A percentile compares a stretch with the other conserved stretches of the same genome.
Conservation (phyloP, 2,888 invertebrate genomes). For the Teinopalpus imperialis region DNA sequence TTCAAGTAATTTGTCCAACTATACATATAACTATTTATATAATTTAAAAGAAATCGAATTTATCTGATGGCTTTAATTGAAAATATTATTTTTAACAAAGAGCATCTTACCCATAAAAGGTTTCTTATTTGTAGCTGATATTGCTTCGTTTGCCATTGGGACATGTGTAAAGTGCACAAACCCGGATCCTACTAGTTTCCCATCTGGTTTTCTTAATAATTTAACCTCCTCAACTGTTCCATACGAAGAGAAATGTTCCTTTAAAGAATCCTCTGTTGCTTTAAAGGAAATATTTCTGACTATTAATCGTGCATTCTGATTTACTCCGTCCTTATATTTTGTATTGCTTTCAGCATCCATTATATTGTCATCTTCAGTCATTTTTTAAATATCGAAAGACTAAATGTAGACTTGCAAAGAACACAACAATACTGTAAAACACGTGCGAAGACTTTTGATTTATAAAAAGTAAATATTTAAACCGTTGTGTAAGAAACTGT, state of each 20-base stretch:
- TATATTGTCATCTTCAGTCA: constrained; percentile 23
- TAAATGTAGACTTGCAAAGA: too few relatives aligned
- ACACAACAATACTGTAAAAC: too few relatives aligned
- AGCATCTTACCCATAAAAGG: constrained; percentile 82
- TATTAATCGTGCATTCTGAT: constrained; percentile 82
- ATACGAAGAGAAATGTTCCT: constrained; percentile 86
- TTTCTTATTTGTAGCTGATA: constrained; percentile 85
- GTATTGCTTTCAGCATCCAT: constrained; percentile 26
- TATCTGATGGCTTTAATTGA: too few relatives aligned
- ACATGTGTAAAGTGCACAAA: constrained; percentile 92
- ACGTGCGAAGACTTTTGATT: too few relatives aligned
- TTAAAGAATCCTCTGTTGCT: constrained; percentile 86
- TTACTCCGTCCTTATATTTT: constrained; percentile 53
- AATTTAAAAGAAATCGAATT: too few relatives aligned
- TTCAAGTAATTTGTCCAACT: too few relatives aligned
- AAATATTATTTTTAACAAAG: too few relatives aligned
- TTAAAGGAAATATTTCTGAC: constrained; percentile 87
- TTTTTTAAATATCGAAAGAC: too few relatives aligned
- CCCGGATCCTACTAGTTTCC: constrained; percentile 91
- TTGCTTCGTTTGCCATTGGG: constrained; percentile 90
- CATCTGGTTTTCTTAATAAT: constrained; percentile 87
- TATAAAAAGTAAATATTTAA: too few relatives aligned
- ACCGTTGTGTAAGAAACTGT: too few relatives aligned
- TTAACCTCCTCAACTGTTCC: constrained; percentile 90
- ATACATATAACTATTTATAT: too few relatives aligned